These are phyloP conservation scores for Protomyctophum bolini DNA, from an alignment of 2,113 vertebrate species.

Conservation along the genomic window DNA sequence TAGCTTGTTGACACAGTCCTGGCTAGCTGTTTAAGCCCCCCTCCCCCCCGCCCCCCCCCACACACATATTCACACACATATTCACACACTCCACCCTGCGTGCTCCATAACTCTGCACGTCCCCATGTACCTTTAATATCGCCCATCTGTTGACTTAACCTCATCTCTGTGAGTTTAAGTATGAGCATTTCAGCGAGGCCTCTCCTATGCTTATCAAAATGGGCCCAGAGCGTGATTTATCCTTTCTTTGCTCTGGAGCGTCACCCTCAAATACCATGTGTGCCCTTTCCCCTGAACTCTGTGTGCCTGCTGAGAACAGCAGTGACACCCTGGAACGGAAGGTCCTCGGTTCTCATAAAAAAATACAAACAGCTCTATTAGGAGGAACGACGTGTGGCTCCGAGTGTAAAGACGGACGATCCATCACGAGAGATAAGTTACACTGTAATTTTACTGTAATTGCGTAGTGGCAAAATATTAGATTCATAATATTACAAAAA, in stretches of 20 bases:
- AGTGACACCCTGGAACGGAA: background rate
- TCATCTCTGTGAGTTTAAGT: slow-evolving; percentile 3
- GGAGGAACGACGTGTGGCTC: too few species aligned
- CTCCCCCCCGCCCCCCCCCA: background rate
- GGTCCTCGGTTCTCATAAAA: background rate
- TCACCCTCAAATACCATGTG: slow-evolving; percentile 17
- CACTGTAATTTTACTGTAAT: too few species aligned
- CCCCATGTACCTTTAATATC: slow-evolving; percentile 43
- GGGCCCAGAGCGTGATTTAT: slow-evolving; percentile 47
- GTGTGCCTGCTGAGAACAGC: slow-evolving; percentile 11
- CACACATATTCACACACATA: background rate
- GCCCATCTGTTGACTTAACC: slow-evolving; percentile 48
- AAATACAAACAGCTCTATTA: background rate
- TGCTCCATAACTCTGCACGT: slow-evolving; percentile 47
- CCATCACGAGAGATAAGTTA: too few species aligned
- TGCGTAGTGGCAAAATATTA: too few species aligned
- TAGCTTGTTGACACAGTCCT: slow-evolving; percentile 63
- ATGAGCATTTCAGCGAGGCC: slow-evolving; percentile 28
- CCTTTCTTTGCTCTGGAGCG: background rate
- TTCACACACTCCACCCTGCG: background rate
- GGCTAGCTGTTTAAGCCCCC: slow-evolving; percentile 33
- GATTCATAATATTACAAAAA: too few species aligned
- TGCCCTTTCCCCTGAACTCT: slow-evolving; percentile 15
- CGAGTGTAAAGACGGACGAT: too few species aligned
- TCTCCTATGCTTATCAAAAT: slow-evolving; percentile 24